Percentiles rank a stretch among this genome's conserved stretches.
phyloP scores from a whole-genome alignment of 2,888 invertebrate species.

The Leistus spinibarbis region DNA sequence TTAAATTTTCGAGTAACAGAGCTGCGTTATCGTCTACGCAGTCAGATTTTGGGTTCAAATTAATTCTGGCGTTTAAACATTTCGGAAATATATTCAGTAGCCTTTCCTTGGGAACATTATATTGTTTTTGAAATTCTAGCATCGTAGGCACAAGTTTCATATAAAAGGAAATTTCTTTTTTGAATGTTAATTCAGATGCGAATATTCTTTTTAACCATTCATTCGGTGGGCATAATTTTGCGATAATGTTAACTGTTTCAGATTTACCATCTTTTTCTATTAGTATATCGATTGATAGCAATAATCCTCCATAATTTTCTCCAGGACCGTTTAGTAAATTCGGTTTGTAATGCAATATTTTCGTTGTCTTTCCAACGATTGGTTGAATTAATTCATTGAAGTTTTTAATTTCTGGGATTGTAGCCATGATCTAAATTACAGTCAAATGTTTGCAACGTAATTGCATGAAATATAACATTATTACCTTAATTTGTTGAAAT shows the following conservation, averaged over 20 bases:
- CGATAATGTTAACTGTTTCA: constrained; percentile 57
- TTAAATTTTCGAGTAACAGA: constrained; percentile 62
- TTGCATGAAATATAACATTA: not conserved
- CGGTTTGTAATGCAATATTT: constrained; percentile 42
- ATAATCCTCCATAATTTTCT: constrained; percentile 63
- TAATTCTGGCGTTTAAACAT: constrained; percentile 59
- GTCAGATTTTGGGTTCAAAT: constrained; percentile 41
- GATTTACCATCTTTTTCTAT: constrained; percentile 43
- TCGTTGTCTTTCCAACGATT: constrained; percentile 15
- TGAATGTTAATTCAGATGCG: constrained; percentile 58
- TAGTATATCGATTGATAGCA: constrained; percentile 51
- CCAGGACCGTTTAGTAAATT: constrained; percentile 55
- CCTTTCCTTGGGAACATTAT: constrained; percentile 51
- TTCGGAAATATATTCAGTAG: constrained; percentile 56
- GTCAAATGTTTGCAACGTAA: not conserved
- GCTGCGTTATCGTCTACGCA: constrained; percentile 61
- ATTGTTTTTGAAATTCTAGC: constrained; percentile 55
- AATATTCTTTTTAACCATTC: constrained; percentile 58
- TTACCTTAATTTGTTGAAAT: not conserved
- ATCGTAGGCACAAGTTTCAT: constrained; percentile 56
- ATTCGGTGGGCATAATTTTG: constrained; percentile 61
- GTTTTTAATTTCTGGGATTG: constrained; percentile 35
- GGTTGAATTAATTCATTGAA: constrained; percentile 34
- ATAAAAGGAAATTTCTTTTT: constrained; percentile 62
- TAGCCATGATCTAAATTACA: constrained; percentile 7